Evolutionary conservation across 2,113 vertebrate genomes (phyloP), one percentile per base, ranked within the genome.

Genomic region (Coregonus clupeaformis): DNA sequence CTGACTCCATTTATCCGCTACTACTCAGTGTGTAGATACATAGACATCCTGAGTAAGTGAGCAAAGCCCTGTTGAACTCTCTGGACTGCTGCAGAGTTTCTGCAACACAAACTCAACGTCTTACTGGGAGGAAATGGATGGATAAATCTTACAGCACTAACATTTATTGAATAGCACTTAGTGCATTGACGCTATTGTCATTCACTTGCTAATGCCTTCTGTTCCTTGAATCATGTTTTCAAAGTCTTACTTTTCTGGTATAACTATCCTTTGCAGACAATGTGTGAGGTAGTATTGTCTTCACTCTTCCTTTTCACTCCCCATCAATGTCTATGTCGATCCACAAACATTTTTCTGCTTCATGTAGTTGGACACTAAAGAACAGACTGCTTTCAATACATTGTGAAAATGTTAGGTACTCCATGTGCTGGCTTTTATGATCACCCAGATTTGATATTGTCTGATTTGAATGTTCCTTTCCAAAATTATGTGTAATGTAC

Each of bases 211-310:
- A 67, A 42, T 79, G 42, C 64, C 75, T 82, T 77, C 47, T 70
- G 47, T 62, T 72, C 36, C 55, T 80, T 25, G 69, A 72, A 72
- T 72, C 71, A 36, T 62, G 75, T 30, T 68, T 68, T 29, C 24
- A 36, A 20, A 85, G 85, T 88, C 86, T 87, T 84, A 87, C 67
- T 73, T 29, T 32, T 1, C 29, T 20, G 27, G 1, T 65, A 6
- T 42, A n/a, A 7, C 27, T 69, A 32, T 59, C 66, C 59, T 65
- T 71, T 55, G 18, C 49, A 75, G 65, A 75, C 14, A 22, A 13
- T 45, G 59, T 69, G 30, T 42, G 16, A 42, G 22, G 57, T 22
- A 52, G 12, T 52, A 18, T 27, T 12, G 25, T 27, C 12, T 22
- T 70, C 27, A 36, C 36, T 36, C 36, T 2, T 36, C 36, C 7